Percentiles rank a stretch among this genome's conserved stretches.
phyloP scores from a whole-genome alignment of 2,113 vertebrate genomes.

The Hemichromis elongatus region DNA sequence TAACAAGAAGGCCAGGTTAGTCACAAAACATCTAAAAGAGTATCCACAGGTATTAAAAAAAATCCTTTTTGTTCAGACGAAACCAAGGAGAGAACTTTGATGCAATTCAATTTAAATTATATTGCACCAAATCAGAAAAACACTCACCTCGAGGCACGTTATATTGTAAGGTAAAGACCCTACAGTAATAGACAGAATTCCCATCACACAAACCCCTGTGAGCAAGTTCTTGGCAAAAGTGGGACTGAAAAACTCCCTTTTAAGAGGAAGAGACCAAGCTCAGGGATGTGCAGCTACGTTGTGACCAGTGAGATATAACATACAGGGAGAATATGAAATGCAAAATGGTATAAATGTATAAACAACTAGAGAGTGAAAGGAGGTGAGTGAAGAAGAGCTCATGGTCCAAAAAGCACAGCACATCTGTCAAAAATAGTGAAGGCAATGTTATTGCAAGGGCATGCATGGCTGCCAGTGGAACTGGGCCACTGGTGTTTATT shows the following conservation, averaged over 20 bases:
- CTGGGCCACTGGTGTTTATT: background rate
- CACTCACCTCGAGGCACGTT: background rate
- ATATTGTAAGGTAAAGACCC: background rate
- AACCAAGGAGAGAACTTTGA: background rate
- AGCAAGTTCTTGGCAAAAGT: background rate
- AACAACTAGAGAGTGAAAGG: background rate
- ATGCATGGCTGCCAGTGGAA: background rate
- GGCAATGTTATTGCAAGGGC: background rate
- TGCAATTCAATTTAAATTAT: background rate
- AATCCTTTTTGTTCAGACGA: accelerated
- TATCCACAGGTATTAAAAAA: background rate
- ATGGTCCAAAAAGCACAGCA: background rate
- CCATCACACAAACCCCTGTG: background rate
- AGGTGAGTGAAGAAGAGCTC: background rate
- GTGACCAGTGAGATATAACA: background rate
- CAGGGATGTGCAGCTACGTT: background rate
- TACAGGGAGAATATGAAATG: background rate
- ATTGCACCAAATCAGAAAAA: too few relatives aligned
- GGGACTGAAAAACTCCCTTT: background rate
- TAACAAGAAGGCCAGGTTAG: background rate
- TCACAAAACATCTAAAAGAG: background rate
- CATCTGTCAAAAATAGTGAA: background rate
- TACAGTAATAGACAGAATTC: background rate
- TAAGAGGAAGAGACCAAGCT: background rate
- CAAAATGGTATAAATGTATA: background rate